A percentile compares a stretch with the other conserved stretches of the same genome.
Evolutionary conservation across 2,888 invertebrate genomes (phyloP).

Genomic region (Bellardia pandia): DNA sequence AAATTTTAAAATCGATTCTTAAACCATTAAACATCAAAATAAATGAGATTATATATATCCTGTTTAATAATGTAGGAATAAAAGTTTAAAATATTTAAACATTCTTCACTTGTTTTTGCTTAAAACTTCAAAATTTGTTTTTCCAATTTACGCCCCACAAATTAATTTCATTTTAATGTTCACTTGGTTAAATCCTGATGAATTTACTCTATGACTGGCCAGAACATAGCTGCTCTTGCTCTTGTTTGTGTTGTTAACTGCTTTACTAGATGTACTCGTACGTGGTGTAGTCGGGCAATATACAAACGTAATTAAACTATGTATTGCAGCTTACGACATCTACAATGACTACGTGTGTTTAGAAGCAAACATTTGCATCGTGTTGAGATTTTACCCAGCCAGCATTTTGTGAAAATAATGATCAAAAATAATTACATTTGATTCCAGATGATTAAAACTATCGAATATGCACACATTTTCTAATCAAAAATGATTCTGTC

Average conservation of each 20-base stretch:
- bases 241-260: not conserved
- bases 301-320: not conserved
- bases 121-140: constrained; percentile 36
- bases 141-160: not conserved
- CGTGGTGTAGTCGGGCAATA: not conserved
- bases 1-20: too few species aligned
- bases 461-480: too few species aligned
- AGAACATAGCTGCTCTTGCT: not conserved
- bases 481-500: too few species aligned
- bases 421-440: too few species aligned
- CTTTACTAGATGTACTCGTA: not conserved
- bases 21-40: too few species aligned
- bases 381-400: constrained; percentile 43
- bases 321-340: not conserved
- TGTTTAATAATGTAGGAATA: not conserved
- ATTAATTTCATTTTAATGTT: not conserved
- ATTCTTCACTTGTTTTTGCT: constrained; percentile 15
- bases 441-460: too few species aligned
- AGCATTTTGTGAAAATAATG: too few species aligned
- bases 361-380: constrained; percentile 32
- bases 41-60: too few species aligned
- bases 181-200: not conserved
- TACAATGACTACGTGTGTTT: constrained; percentile 12
- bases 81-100: not conserved
- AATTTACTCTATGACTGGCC: not conserved